Conservation (phyloP, 2,797 vertebrate genomes). For the Novumbra hubbsi region DNA sequence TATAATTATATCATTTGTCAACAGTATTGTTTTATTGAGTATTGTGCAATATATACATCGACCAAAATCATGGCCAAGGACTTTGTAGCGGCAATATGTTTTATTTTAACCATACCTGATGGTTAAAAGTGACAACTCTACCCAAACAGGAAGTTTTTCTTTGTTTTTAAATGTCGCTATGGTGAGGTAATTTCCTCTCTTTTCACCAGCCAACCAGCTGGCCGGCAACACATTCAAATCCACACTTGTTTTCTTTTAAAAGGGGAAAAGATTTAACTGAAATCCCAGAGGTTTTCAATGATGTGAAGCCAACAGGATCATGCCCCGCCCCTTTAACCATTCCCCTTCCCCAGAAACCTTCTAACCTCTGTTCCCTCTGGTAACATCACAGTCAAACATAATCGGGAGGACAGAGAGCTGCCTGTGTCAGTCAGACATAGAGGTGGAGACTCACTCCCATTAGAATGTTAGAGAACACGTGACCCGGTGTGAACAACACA, state of each 20-base stretch:
- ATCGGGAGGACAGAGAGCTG: not conserved
- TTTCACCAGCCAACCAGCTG: constrained; percentile 1
- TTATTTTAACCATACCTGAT: not conserved
- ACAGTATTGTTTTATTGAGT: too few relatives aligned
- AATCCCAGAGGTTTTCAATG: constrained; percentile 48
- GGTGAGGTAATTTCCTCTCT: constrained; percentile 53
- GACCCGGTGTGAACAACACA: not conserved
- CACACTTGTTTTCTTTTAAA: constrained; percentile 49
- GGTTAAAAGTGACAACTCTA: not conserved
- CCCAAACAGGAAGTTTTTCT: constrained; percentile 13
- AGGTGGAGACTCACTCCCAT: not conserved
- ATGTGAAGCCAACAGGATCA: constrained; percentile 13
- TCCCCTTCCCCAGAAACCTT: not conserved
- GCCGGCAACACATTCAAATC: constrained; percentile 37
- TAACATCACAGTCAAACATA: constrained; percentile 4
- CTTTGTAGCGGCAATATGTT: not conserved
- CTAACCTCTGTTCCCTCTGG: not conserved
- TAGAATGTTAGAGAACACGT: not conserved
- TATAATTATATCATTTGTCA: constrained; percentile 1
- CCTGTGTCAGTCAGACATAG: not conserved
- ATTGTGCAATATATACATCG: not conserved
- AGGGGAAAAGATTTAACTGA: constrained; percentile 10
- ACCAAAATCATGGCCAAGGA: not conserved
- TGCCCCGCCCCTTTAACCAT: constrained; percentile 1
- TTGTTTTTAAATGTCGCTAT: constrained; percentile 27